A percentile compares a stretch with the other conserved stretches of the same genome.
Conservation (phyloP, 2,888 invertebrate species). For the Phengaris alcon region DNA sequence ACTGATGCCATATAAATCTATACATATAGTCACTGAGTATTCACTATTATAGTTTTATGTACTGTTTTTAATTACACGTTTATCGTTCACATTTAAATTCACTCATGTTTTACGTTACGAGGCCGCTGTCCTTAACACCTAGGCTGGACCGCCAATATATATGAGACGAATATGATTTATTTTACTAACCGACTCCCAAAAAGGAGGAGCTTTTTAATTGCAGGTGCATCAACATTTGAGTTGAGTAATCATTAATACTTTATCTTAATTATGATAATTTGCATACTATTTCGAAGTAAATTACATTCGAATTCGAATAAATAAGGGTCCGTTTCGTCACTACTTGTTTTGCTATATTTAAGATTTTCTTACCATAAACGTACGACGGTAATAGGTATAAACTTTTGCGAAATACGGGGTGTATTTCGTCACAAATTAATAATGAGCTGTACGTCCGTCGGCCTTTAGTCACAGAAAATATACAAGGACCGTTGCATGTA, state of each 20-base stretch:
- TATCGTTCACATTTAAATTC: too few species aligned
- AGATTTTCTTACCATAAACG: constrained; percentile 3
- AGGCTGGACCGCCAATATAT: neutral
- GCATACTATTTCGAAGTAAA: neutral
- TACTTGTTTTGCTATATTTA: neutral
- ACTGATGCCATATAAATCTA: too few species aligned
- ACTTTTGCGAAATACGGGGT: constrained; percentile 5
- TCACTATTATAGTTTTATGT: too few species aligned
- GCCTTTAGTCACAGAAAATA: constrained; percentile 10
- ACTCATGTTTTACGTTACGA: too few species aligned
- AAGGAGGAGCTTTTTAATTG: too few species aligned
- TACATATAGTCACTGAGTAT: too few species aligned
- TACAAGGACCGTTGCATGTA: neutral
- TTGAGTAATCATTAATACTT: neutral
- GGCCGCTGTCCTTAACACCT: too few species aligned
- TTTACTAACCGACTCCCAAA: neutral
- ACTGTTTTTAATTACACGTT: too few species aligned
- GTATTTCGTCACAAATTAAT: constrained; percentile 17
- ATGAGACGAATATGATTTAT: neutral
- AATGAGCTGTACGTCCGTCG: neutral
- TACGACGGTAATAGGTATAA: neutral
- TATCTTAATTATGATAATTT: neutral
- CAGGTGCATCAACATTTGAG: neutral
- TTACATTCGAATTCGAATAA: constrained; percentile 3
- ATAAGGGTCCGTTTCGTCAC: neutral